Evolutionary conservation across 2,888 invertebrate genomes (phyloP).

Genomic region (Mesorhabditis spiculigera): DNA sequence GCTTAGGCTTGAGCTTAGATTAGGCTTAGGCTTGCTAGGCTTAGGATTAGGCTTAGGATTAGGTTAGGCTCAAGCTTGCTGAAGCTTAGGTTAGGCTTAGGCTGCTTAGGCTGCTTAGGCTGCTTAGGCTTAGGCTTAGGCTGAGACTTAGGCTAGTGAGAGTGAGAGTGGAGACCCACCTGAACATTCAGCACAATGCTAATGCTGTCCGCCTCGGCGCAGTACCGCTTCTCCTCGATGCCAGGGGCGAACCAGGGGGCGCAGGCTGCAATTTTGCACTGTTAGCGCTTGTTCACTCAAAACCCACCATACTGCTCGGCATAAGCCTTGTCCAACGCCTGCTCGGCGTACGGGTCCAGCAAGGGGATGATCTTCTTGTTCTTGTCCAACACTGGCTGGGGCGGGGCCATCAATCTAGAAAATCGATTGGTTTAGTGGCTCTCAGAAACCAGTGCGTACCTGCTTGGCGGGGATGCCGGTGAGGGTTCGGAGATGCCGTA

Average conservation of each 20-base stretch:
- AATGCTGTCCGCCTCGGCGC: constrained; percentile 83
- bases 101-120: no score
- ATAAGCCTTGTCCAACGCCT: constrained; percentile 50
- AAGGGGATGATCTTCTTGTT: constrained; percentile 56
- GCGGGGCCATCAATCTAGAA: constrained; percentile 56
- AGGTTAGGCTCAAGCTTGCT: no score
- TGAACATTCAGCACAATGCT: constrained; percentile 84
- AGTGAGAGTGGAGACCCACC: no score
- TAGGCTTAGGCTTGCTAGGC: no score
- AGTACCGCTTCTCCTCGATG: constrained; percentile 72
- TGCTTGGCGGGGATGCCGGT: constrained; percentile 70
- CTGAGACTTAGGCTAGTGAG: no score
- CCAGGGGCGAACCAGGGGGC: constrained; percentile 72
- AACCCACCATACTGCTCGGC: constrained; percentile 53
- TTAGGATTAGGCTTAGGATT: no score
- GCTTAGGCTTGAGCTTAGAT: no score
- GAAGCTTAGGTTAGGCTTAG: constrained; percentile 61
- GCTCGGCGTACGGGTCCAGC: constrained; percentile 56
- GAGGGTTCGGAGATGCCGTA: constrained; percentile 94
- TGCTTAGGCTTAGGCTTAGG: no score
- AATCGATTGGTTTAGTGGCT: background rate
- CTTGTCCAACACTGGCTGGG: constrained; percentile 56
- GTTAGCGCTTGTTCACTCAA: background rate
- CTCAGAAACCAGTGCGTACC: constrained; percentile 9
- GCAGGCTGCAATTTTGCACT: constrained; percentile 47